Conservation (phyloP, 2,888 invertebrate genomes). For the Tromatobia lineatoria region DNA sequence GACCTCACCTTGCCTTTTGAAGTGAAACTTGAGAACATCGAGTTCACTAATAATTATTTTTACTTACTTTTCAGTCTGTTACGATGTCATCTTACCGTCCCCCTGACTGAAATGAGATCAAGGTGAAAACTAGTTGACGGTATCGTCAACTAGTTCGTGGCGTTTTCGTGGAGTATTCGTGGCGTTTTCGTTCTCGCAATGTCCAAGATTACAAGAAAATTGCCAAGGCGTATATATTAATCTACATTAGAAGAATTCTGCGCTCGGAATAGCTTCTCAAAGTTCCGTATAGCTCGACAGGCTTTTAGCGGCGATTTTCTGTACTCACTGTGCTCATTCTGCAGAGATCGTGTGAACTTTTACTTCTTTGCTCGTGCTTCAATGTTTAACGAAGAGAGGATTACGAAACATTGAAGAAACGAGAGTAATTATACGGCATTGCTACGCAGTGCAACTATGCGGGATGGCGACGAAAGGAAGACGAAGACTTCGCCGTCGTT, state of each 20-base stretch:
- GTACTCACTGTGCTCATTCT: neutral
- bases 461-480: slow-evolving; percentile 13
- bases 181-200: too few relatives aligned
- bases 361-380: neutral
- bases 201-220: too few relatives aligned
- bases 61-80: too few relatives aligned
- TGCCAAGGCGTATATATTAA: slow-evolving; percentile 21
- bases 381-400: slow-evolving; percentile 26
- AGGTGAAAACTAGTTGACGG: too few relatives aligned
- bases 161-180: too few relatives aligned
- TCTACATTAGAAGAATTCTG: slow-evolving; percentile 16
- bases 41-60: too few relatives aligned
- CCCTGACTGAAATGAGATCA: too few relatives aligned
- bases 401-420: slow-evolving; percentile 26
- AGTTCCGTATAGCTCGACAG: neutral
- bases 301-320: neutral
- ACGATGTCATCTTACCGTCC: too few relatives aligned
- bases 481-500: neutral
- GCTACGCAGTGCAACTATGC: neutral
- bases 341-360: neutral
- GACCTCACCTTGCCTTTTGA: too few relatives aligned
- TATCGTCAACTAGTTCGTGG: too few relatives aligned
- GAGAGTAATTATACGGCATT: slow-evolving; percentile 29
- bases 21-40: too few relatives aligned
- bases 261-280: neutral